phyloP scores from a whole-genome alignment of 2,888 invertebrate species.

The Notodonta dromedarius region DNA sequence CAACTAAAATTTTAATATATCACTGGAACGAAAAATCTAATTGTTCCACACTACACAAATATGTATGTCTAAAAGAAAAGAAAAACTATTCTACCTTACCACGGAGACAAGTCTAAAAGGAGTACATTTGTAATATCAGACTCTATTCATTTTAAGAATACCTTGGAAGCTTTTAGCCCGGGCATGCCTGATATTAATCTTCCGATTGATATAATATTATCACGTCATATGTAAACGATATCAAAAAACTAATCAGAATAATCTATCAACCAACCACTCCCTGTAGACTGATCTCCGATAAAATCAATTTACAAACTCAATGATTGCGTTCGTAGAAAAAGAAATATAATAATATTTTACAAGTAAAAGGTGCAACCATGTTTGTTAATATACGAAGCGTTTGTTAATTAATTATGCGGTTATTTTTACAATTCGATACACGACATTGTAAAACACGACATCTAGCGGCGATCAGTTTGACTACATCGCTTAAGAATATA shows the following conservation, averaged over 20 bases:
- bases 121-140: slow-evolving; percentile 19
- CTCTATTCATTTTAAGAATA: background rate
- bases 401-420: background rate
- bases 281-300: slow-evolving; percentile 60
- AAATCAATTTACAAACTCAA: slow-evolving; percentile 76
- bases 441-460: slow-evolving; percentile 13
- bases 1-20: slow-evolving; percentile 37
- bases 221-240: slow-evolving; percentile 29
- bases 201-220: slow-evolving; percentile 4
- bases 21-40: slow-evolving; percentile 46
- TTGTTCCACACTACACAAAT: slow-evolving; percentile 59
- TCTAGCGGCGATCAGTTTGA: slow-evolving; percentile 28
- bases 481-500: slow-evolving; percentile 35
- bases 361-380: slow-evolving; percentile 57
- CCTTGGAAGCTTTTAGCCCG: slow-evolving; percentile 1
- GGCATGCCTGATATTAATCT: slow-evolving; percentile 3
- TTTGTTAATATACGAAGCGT: slow-evolving; percentile 41
- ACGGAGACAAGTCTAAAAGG: slow-evolving; percentile 60
- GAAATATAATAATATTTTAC: slow-evolving; percentile 70
- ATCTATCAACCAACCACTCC: slow-evolving; percentile 38
- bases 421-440: background rate
- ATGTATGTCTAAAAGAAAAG: slow-evolving; percentile 60
- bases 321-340: slow-evolving; percentile 76
- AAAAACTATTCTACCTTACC: slow-evolving; percentile 53
- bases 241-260: slow-evolving; percentile 34